A percentile compares a stretch with the other conserved stretches of the same genome.
phyloP scores from a whole-genome alignment of 2,888 invertebrate genomes.

The Steinernema carpocapsae region DNA sequence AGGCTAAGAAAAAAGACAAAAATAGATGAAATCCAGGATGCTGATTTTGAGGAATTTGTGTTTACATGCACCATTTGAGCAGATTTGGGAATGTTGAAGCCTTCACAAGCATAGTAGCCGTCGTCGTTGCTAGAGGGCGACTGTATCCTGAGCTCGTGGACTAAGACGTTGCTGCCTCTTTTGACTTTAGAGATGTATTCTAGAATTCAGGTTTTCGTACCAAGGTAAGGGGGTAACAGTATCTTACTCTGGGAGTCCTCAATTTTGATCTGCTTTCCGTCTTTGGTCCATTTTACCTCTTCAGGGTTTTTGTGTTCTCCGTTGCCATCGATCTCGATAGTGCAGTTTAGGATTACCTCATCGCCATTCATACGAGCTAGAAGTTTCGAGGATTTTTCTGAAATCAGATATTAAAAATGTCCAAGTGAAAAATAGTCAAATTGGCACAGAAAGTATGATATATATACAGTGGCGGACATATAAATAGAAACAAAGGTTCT shows the following conservation, averaged over 20 bases:
- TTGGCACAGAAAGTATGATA: too few species aligned
- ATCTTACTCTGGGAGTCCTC: constrained; percentile 57
- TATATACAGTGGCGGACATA: too few species aligned
- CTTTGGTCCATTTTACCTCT: constrained; percentile 33
- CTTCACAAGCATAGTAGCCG: constrained; percentile 63
- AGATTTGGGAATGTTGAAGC: constrained; percentile 52
- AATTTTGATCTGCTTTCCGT: constrained; percentile 52
- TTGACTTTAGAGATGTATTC: constrained; percentile 44
- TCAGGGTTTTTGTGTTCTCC: too few species aligned
- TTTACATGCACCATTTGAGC: constrained; percentile 66
- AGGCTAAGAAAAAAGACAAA: background rate
- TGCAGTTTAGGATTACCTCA: constrained; percentile 63
- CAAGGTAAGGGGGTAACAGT: too few species aligned
- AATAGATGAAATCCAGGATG: background rate
- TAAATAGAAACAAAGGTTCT: too few species aligned
- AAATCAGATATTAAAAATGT: too few species aligned
- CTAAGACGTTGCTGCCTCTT: constrained; percentile 36
- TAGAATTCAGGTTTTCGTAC: too few species aligned
- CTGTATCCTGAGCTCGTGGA: constrained; percentile 46
- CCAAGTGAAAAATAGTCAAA: too few species aligned
- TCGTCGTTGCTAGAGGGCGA: constrained; percentile 53
- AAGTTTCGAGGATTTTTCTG: constrained; percentile 58
- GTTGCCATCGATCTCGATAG: constrained; percentile 47
- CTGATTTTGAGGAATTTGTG: constrained; percentile 32
- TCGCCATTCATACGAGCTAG: constrained; percentile 60